These are phyloP conservation scores for Muscina levida DNA, from an alignment of 2,888 invertebrate genomes.

Conservation along the genomic window DNA sequence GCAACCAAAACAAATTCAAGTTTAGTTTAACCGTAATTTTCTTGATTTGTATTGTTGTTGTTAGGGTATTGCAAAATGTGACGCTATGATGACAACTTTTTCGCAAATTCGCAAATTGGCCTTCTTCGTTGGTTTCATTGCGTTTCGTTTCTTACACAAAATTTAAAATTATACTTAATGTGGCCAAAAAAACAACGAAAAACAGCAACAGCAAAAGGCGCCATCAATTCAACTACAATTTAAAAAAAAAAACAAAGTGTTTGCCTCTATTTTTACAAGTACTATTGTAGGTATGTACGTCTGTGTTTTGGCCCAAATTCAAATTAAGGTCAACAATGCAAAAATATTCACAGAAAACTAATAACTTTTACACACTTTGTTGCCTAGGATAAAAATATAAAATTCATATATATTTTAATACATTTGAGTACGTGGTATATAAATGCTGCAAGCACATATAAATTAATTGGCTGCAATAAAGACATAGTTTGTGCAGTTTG, in stretches of 20 bases:
- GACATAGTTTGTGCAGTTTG: too few species aligned
- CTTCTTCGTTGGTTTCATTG: too few species aligned
- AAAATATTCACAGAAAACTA: slow-evolving; percentile 25
- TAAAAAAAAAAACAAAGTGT: too few species aligned
- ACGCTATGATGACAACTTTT: slow-evolving; percentile 14
- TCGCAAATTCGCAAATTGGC: slow-evolving; percentile 49
- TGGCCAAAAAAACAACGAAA: too few species aligned
- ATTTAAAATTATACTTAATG: too few species aligned
- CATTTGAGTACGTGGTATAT: too few species aligned
- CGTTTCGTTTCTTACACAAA: too few species aligned
- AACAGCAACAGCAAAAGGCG: too few species aligned
- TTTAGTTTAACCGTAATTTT: slow-evolving; percentile 33
- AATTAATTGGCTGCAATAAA: too few species aligned
- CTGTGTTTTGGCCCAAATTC: slow-evolving; percentile 67
- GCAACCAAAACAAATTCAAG: slow-evolving; percentile 48
- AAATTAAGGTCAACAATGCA: slow-evolving; percentile 71
- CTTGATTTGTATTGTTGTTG: background rate
- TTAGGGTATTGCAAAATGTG: slow-evolving; percentile 30
- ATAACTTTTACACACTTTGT: background rate
- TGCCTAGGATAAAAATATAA: background rate
- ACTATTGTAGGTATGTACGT: slow-evolving; percentile 37
- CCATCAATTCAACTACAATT: slow-evolving; percentile 5
- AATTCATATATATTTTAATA: too few species aligned
- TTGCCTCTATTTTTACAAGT: background rate
- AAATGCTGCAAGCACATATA: too few species aligned